Conservation (phyloP, 2,888 invertebrate species). For the Electrophaes corylata region DNA sequence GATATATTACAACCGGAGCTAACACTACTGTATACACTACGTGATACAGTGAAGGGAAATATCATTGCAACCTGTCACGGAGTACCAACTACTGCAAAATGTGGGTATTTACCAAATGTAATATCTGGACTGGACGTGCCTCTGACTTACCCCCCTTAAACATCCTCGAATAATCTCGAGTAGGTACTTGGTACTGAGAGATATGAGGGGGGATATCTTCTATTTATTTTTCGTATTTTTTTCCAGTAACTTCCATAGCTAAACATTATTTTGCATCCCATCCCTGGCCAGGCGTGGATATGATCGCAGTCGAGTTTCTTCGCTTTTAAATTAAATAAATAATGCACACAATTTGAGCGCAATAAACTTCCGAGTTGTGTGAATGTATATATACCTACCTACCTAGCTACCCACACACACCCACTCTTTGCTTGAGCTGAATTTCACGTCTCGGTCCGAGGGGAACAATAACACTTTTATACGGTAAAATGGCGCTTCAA, state of each 20-base stretch:
- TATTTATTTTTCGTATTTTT: background rate
- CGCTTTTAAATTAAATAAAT: slow-evolving; percentile 84
- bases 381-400: slow-evolving; percentile 58
- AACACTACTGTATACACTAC: too few relatives aligned
- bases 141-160: too few relatives aligned
- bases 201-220: too few relatives aligned
- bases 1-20: too few relatives aligned
- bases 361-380: slow-evolving; percentile 78
- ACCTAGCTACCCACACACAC: too few relatives aligned
- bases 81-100: too few relatives aligned
- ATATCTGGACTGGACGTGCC: too few relatives aligned
- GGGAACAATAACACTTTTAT: slow-evolving; percentile 75
- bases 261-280: slow-evolving; percentile 42
- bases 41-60: too few relatives aligned
- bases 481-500: slow-evolving; percentile 56
- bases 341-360: slow-evolving; percentile 82
- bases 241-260: background rate
- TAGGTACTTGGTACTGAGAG: too few relatives aligned
- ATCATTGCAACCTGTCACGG: too few relatives aligned
- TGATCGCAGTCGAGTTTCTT: slow-evolving; percentile 77
- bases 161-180: too few relatives aligned
- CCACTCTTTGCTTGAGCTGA: slow-evolving; percentile 63
- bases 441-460: slow-evolving; percentile 65
- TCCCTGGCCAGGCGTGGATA: slow-evolving; percentile 58
- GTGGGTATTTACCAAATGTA: too few relatives aligned